Conservation (phyloP, 2,888 invertebrate species). For the Cosmopolites sordidus region DNA sequence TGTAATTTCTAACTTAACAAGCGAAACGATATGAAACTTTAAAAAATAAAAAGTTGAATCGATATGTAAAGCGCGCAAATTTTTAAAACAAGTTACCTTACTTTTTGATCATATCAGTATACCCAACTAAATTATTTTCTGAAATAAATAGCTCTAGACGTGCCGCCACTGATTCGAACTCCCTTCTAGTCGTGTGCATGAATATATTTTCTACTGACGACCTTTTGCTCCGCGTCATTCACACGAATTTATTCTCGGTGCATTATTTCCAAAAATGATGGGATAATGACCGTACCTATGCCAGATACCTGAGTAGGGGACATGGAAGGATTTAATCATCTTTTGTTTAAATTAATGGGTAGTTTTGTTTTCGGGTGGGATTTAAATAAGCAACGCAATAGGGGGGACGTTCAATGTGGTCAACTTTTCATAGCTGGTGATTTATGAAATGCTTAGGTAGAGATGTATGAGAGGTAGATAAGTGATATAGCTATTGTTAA, state of each 20-base stretch:
- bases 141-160: too few relatives aligned
- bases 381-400: conserved; percentile 7
- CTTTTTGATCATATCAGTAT: too few relatives aligned
- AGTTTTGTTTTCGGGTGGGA: conserved; percentile 13
- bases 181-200: conserved; percentile 16
- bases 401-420: conserved; percentile 1
- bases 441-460: not conserved
- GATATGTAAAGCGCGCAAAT: too few relatives aligned
- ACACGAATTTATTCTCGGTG: conserved; percentile 20
- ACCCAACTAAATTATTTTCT: too few relatives aligned
- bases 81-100: too few relatives aligned
- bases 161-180: not conserved
- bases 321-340: conserved; percentile 22
- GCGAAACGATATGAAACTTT: too few relatives aligned
- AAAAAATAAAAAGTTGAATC: too few relatives aligned
- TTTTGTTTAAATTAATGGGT: conserved; percentile 21
- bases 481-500: not conserved
- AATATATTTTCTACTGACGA: conserved; percentile 16
- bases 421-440: not conserved
- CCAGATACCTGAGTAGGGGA: conserved; percentile 13
- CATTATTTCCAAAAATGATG: conserved; percentile 26
- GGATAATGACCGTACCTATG: conserved; percentile 22
- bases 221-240: conserved; percentile 19
- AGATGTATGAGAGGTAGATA: not conserved
- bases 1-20: too few relatives aligned